These are phyloP conservation scores for Mionectes olivaceus DNA, from an alignment of 2,797 vertebrate species.

Conservation along the genomic window DNA sequence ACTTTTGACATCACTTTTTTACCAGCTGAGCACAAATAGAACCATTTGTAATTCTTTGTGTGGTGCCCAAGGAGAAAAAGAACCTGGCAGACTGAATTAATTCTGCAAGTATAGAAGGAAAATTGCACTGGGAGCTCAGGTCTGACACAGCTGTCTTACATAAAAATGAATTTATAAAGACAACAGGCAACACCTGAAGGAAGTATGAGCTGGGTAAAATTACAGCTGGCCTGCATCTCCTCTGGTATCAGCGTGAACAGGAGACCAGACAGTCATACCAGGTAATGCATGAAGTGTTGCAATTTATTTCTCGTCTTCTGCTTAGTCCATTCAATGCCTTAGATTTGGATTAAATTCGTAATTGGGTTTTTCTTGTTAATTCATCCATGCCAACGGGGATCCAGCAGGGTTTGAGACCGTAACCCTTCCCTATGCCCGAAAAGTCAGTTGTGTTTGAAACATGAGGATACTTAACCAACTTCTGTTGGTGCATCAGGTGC, in stretches of 20 bases:
- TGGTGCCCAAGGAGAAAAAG: background rate
- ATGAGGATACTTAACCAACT: background rate
- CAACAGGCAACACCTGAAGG: background rate
- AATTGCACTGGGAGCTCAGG: slow-evolving; percentile 1
- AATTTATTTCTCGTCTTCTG: background rate
- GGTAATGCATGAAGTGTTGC: background rate
- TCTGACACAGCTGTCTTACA: background rate
- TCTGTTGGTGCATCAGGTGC: background rate
- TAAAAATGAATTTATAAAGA: slow-evolving; percentile 12
- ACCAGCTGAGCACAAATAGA: background rate
- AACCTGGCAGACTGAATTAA: background rate
- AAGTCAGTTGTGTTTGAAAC: background rate
- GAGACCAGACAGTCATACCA: background rate
- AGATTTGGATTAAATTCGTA: background rate
- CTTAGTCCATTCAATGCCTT: background rate
- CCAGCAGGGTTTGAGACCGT: background rate
- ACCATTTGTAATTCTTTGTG: background rate
- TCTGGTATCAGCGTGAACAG: background rate
- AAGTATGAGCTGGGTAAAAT: background rate
- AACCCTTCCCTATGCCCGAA: background rate
- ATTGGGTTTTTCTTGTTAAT: background rate
- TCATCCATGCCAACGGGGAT: background rate
- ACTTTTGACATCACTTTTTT: background rate
- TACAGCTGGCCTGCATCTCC: background rate
- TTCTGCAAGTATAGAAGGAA: background rate